Evolutionary conservation across 2,113 vertebrate species (phyloP).

Genomic region (Microcebus ravelobensis): DNA sequence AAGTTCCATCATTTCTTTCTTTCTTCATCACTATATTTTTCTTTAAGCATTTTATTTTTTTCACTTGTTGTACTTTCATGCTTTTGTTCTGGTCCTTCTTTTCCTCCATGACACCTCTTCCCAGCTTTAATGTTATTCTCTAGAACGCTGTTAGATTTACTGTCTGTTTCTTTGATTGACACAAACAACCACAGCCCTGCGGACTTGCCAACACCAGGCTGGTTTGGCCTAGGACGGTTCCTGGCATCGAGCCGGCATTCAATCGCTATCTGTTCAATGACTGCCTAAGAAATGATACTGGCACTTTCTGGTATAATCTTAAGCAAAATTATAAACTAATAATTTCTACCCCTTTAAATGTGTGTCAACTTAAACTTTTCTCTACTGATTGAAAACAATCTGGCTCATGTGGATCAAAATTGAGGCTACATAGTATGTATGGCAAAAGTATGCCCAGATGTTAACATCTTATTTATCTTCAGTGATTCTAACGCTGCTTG

Average conservation of each 20-base stretch:
- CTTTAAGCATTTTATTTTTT: background rate
- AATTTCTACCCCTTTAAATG: background rate
- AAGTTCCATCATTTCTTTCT: background rate
- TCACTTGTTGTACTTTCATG: background rate
- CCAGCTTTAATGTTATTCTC: background rate
- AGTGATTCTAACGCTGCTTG: background rate
- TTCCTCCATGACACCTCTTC: background rate
- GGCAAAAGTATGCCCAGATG: background rate
- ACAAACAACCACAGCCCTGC: background rate
- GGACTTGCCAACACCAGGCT: background rate
- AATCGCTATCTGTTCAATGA: background rate
- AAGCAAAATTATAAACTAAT: slow-evolving; percentile 27
- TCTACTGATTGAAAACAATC: background rate
- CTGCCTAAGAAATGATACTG: background rate
- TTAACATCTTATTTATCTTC: background rate
- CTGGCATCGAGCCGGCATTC: background rate
- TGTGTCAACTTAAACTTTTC: background rate
- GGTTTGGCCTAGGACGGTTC: background rate
- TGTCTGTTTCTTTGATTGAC: background rate
- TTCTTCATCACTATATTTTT: background rate
- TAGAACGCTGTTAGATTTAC: background rate
- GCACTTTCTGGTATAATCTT: background rate
- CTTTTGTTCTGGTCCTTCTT: background rate
- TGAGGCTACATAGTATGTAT: background rate
- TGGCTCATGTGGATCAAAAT: background rate